phyloP scores from a whole-genome alignment of 2,888 invertebrate species.

The Cancer borealis region DNA sequence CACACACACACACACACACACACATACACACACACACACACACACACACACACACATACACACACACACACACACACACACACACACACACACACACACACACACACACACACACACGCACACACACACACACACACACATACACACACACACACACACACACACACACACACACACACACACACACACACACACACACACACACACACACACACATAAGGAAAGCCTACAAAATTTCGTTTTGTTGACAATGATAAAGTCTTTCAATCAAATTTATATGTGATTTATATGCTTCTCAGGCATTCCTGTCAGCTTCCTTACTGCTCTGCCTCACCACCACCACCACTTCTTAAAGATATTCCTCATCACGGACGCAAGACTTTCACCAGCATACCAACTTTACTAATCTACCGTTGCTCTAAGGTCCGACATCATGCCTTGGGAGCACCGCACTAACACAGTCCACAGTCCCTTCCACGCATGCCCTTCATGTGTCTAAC shows the following conservation, averaged over 20 bases:
- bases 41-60: background rate
- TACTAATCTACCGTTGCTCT: background rate
- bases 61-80: background rate
- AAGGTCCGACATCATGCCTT: background rate
- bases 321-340: background rate
- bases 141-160: background rate
- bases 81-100: slow-evolving; percentile 12
- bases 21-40: slow-evolving; percentile 7
- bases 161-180: slow-evolving; percentile 1
- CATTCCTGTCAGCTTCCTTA: background rate
- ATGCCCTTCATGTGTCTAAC: slow-evolving; percentile 23
- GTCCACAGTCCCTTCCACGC: background rate
- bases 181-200: slow-evolving; percentile 1
- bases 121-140: background rate
- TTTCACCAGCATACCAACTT: slow-evolving; percentile 8
- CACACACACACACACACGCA: background rate
- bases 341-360: background rate
- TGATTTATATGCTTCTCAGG: background rate
- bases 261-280: background rate
- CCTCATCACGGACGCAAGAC: slow-evolving; percentile 6
- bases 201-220: background rate
- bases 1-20: background rate
- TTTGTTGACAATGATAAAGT: background rate
- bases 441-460: background rate
- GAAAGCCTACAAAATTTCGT: background rate